phyloP scores from a whole-genome alignment of 2,113 vertebrate genomes.

The Oceanodroma tethys region DNA sequence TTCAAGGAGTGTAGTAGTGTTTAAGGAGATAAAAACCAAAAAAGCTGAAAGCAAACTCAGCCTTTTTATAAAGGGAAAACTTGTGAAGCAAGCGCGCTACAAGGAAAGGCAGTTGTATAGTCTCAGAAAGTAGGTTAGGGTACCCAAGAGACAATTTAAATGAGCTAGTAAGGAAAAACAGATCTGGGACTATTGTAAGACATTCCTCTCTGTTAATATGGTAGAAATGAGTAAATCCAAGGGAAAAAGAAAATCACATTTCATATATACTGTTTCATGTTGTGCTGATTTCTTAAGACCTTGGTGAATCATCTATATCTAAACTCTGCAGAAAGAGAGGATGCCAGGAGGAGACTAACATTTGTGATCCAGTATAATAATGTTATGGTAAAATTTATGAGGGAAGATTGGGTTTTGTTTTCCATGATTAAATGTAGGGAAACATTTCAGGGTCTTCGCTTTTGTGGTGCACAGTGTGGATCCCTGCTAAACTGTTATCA shows the following conservation, averaged over 20 bases:
- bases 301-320: neutral
- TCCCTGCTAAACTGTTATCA: neutral
- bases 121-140: conserved; percentile 56
- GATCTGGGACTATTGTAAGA: conserved; percentile 24
- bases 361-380: neutral
- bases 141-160: conserved; percentile 48
- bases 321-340: neutral
- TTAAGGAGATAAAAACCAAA: conserved; percentile 9
- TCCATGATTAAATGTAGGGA: neutral
- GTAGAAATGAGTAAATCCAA: conserved; percentile 14
- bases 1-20: neutral
- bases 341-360: neutral
- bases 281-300: neutral
- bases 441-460: neutral
- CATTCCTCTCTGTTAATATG: neutral
- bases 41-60: conserved; percentile 2
- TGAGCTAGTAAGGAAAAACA: conserved; percentile 42
- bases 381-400: neutral
- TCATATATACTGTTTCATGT: neutral
- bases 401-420: neutral
- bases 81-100: neutral
- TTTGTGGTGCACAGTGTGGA: neutral
- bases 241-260: neutral
- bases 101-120: neutral
- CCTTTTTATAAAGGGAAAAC: neutral